Evolutionary conservation across 2,888 invertebrate species (phyloP).

Genomic region (Dicycla oo): DNA sequence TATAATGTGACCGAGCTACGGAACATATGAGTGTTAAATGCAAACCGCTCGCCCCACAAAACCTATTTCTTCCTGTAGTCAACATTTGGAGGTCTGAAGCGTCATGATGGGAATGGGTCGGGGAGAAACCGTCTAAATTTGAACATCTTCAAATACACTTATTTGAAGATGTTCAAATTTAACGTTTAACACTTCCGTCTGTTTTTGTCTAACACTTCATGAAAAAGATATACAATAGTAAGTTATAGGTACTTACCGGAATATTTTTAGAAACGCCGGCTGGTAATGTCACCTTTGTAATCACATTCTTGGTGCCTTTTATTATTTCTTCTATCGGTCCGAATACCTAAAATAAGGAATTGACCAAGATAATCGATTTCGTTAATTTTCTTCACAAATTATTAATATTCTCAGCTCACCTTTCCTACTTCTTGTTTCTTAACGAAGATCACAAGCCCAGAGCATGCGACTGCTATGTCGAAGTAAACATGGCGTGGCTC

Average conservation of each 20-base stretch:
- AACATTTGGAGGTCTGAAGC: too few relatives aligned
- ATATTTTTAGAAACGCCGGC: conserved; percentile 19
- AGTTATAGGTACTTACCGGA: conserved; percentile 47
- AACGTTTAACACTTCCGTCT: too few relatives aligned
- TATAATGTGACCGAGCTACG: too few relatives aligned
- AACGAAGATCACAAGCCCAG: conserved; percentile 48
- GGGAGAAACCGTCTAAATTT: too few relatives aligned
- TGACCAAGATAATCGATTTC: neutral
- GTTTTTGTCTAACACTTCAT: too few relatives aligned
- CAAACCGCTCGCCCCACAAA: too few relatives aligned
- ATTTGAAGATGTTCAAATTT: too few relatives aligned
- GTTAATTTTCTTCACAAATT: neutral
- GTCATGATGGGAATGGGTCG: too few relatives aligned
- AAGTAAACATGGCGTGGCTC: conserved; percentile 31
- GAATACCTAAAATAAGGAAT: conserved; percentile 46
- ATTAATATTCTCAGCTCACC: conserved; percentile 26
- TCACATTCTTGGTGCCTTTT: conserved; percentile 42
- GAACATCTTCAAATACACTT: too few relatives aligned
- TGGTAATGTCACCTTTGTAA: conserved; percentile 22
- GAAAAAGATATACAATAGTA: too few relatives aligned
- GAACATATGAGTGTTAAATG: too few relatives aligned
- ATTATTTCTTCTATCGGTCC: conserved; percentile 42
- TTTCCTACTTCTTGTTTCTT: conserved; percentile 5
- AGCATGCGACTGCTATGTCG: conserved; percentile 55
- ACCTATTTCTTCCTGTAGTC: too few relatives aligned